Base-by-base conservation (phyloP, 2,797 vertebrate genomes). In the Fundulus diaphanus region DNA sequence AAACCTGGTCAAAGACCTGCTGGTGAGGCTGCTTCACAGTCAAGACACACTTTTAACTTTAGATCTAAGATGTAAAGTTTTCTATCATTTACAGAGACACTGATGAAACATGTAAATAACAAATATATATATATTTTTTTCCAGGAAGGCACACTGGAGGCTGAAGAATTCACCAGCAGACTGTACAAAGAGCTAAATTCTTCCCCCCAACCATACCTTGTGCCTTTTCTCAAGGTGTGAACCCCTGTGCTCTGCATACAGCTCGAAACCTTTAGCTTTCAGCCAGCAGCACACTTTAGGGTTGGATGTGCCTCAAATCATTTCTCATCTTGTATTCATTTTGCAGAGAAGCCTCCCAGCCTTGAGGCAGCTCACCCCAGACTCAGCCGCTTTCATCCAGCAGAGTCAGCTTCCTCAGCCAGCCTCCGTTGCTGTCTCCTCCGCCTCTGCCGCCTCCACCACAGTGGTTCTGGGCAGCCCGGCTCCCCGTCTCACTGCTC, bases 171-270 rank as follows among this genome's bases (percentile, higher is more conserved):
- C 85, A 99, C 98, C 88, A 97, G 97, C 92, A 96, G 96, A 90
- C 92, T 99, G 80, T 99, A 99, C 91, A 97, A 97, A 93, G 98
- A 99, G 93, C 97, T 99, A 72, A 99, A 97, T 92, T 99, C 98
- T 88, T 97, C 97, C 90, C 98, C 98, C 94, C 98, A 99, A 95
- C 98, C 98, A 83, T 98, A 98, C 92, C 97, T 99, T 92, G 97
- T 99, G 98, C 97, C 98, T 99, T 99, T 99, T 94, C 95, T 99
- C 85, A 99, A 99, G 96, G 98, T 99, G 94, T 93, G 27, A 66
- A 61, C 35, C 2, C 22, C n/a, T 2, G 3, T 59, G 5, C 63
- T 29, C 31, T 70, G 0, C 27, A 33, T 18, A 72, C 1, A 29
- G 61, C 22, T 46, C 31, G 1, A 37, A 16, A 24, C 2, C 27